Evolutionary conservation across 2,113 vertebrate species (phyloP), one percentile per base, ranked within the genome.

Genomic region (Ceyx margarethae): DNA sequence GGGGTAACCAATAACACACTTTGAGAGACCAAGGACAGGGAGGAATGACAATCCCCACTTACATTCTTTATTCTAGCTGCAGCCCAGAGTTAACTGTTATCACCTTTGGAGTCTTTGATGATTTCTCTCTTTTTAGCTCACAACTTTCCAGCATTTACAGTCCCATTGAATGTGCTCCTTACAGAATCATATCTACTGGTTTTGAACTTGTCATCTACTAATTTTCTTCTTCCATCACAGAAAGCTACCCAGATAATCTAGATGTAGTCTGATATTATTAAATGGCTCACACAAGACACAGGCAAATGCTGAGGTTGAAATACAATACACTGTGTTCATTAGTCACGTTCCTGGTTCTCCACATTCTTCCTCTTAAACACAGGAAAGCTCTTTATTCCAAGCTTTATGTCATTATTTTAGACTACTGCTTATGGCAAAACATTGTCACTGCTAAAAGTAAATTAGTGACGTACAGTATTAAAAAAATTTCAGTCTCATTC

Each of bases 101-200:
- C 20, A 83, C 29, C 11, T 73, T 10, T 31, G 8, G 15, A 43
- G 54, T 14, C 28, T 29, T 13, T 29, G 15, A 71, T 6, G 15
- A 20, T 37, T 54, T 15, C 15, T 56, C 54, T 56, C 37, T 17
- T 51, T 15, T 20, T 20, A 81, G 43, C 51, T 64, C 43, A 46
- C 16, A 48, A 51, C 23, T 26, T 65, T 56, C 19, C 15, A 33
- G 26, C 4, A 72, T 9, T 29, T 61, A 8, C 15, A 65, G 16
- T 5, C 51, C 1, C 0, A 0, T 57, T n/a, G n/a, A 42, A 80
- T 2, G 11, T 61, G 64, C 17, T 68, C 26, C 50, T 79, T n/a
- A 61, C 3, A 22, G 57, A 67, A 58, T 50, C 28, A 0, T 6
- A 84, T 50, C 51, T 48, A 81, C 12, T 20, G 11, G 3, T 50